Base-by-base conservation (phyloP, 2,113 vertebrate genomes). In the Elephantulus edwardii region DNA sequence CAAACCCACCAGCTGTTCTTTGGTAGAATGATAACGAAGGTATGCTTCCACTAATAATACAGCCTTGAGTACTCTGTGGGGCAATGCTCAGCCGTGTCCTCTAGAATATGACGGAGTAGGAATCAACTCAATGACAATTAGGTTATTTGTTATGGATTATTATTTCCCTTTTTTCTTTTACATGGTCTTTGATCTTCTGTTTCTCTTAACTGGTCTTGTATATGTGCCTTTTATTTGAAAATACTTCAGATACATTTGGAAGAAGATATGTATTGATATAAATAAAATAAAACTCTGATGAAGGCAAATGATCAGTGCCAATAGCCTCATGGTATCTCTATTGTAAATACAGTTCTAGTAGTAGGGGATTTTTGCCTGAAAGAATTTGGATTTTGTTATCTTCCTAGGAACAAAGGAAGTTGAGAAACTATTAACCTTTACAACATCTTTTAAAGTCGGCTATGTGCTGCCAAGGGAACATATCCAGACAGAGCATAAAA, bases 351-450 rank as follows among this genome's bases (percentile, higher is more conserved):
- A 91, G 84, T 48, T 83, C 30, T 22, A 62, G 83, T 90, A 62
- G 83, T 90, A 83, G 74, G 88, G 76, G 56, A 76, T 83, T 48
- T 75, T 71, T 88, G 83, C 50, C 83, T 80, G 50, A 83, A 92
- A 95, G 68, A 19, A 86, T 94, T 92, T 89, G 17, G 9, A 40
- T 87, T 95, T 95, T 92, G 50, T 94, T 94, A 91, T 85, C 88
- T 89, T 81, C 85, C 81, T 91, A 66, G 66, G 87, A 76, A 71
- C 42, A 48, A 68, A 68, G 44, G 16, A 89, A 79, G 64, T 86
- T 86, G 60, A 92, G 66, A 94, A 92, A 90, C 85, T 85, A 92
- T 95, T 95, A 95, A 95, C 93, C 90, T 95, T 93, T 91, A 50
- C 85, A 93, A 85, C 93, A 91, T 92, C 92, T 95, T 94, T 86